phyloP scores from a whole-genome alignment of 2,888 invertebrate species.

The Nomada goodeniana region DNA sequence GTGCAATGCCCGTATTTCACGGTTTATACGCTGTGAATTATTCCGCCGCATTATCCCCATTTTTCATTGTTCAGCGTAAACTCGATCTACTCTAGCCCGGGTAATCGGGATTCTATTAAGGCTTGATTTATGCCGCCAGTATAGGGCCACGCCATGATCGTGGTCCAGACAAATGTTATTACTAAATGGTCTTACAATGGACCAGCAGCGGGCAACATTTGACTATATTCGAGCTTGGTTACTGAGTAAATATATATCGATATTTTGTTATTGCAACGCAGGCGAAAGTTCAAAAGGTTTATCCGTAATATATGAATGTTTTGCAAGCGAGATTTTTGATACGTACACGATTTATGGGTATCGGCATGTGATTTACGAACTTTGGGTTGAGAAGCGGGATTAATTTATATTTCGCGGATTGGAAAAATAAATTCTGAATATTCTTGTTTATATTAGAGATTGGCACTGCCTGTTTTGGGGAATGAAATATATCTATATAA shows the following conservation, averaged over 20 bases:
- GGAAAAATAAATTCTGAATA: too few relatives aligned
- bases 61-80: conserved; percentile 20
- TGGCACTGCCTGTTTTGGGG: too few relatives aligned
- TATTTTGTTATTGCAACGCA: background rate
- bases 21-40: conserved; percentile 32
- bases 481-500: too few relatives aligned
- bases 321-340: too few relatives aligned
- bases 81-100: conserved; percentile 18
- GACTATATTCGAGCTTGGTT: background rate
- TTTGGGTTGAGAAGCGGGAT: too few relatives aligned
- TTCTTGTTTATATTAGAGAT: too few relatives aligned
- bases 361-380: too few relatives aligned
- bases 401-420: too few relatives aligned
- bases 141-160: background rate
- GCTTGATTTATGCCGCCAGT: conserved; percentile 27
- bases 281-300: too few relatives aligned
- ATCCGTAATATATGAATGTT: too few relatives aligned
- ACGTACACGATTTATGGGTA: too few relatives aligned
- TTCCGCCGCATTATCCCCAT: conserved; percentile 30
- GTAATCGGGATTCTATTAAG: conserved; percentile 44
- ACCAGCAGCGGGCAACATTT: background rate
- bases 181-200: conserved; percentile 16
- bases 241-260: background rate
- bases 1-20: conserved; percentile 17
- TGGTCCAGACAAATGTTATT: conserved; percentile 20